Evolutionary conservation across 2,113 vertebrate genomes (phyloP).

Genomic region (Calcarius ornatus): DNA sequence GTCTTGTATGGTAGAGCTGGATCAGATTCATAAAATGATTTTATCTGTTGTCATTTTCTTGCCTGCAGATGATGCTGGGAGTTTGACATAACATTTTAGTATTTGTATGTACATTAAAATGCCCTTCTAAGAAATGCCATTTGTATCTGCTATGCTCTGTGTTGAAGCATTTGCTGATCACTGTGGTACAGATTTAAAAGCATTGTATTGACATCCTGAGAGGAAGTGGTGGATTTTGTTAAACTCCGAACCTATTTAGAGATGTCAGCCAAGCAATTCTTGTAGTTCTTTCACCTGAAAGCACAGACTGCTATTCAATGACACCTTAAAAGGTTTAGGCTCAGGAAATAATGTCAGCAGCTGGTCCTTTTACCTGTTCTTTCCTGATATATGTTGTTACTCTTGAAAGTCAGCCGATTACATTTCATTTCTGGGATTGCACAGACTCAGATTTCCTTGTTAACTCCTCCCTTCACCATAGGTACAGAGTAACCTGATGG

Average conservation of each 20-base stretch:
- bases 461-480: neutral
- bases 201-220: neutral
- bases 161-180: neutral
- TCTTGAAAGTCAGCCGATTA: neutral
- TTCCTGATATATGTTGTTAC: neutral
- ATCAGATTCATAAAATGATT: neutral
- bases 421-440: slow-evolving; percentile 31
- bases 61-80: slow-evolving; percentile 11
- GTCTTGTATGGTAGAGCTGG: neutral
- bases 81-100: slow-evolving; percentile 31
- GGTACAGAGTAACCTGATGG: neutral
- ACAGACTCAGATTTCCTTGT: neutral
- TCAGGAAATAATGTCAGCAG: neutral
- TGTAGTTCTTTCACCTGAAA: neutral
- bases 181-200: neutral
- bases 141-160: slow-evolving; percentile 23
- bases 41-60: slow-evolving; percentile 2
- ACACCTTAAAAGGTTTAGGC: neutral
- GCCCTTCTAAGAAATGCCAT: neutral
- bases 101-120: slow-evolving; percentile 46
- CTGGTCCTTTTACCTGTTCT: neutral
- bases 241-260: neutral
- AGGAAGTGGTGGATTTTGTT: neutral
- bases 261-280: neutral
- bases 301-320: neutral